Base-by-base conservation (phyloP, 2,113 vertebrate genomes). In the Neomonachus schauinslandi region DNA sequence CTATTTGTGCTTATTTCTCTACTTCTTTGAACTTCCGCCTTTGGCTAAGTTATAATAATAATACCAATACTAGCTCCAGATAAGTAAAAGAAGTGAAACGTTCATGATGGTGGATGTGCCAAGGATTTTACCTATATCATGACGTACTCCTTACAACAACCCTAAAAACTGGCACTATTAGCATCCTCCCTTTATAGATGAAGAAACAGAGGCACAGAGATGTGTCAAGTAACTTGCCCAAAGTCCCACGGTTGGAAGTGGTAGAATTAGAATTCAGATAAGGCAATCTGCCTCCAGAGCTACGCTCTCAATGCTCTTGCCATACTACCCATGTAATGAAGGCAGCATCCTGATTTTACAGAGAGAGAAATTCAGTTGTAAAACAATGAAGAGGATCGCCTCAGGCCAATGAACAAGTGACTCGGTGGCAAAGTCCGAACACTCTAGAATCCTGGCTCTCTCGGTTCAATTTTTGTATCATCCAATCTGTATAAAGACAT, bases 261-360 rank as follows among this genome's bases (percentile, higher is more conserved):
- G 55, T 13, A 42, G 65, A 95, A 22, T 49, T 77, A 95, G 77
- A 81, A 93, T 84, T 96, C 69, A 80, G 89, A 97, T 49, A 92
- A 2, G 0, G 24, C 7, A 39, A 63, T 96, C 74, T 95, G 49
- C 57, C 55, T 97, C 95, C 22, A 33, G 88, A 91, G 6, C 11
- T 94, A 53, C 0, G 0, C 59, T 83, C 33, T 59, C 81, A 91
- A 46, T 4, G 14, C 12, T 86, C 74, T 42, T 51, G 21, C 22
- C 69, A 7, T 51, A 5, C 57, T 59, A 69, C 49, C 39, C 77
- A 22, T 7, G 6, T 24, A 77, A 77, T 7, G 18, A 65, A 72
- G 31, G 61, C 42, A 77, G 21, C 4, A 24, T 65, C 28, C 33
- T 81, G 55, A 83, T 24, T 82, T 90, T 57, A 84, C 67, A 71